These are phyloP conservation scores for Eurytoma californica DNA, from an alignment of 2,888 invertebrate species.

Conservation along the genomic window DNA sequence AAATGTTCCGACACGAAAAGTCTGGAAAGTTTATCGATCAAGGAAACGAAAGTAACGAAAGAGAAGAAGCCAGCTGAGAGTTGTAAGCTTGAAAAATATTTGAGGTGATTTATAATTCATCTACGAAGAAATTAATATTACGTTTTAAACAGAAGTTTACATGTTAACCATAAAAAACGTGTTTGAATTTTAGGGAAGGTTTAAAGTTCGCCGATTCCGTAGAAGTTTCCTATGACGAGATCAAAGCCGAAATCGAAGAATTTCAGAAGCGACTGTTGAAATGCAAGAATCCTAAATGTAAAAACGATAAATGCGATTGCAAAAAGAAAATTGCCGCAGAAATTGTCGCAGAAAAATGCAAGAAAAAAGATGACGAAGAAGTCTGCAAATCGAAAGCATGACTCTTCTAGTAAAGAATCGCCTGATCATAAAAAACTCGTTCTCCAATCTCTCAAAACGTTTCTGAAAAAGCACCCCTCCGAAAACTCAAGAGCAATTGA, in stretches of 20 bases:
- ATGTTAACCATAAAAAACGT: background rate
- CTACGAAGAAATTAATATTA: background rate
- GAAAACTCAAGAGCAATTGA: no score
- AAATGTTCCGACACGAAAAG: background rate
- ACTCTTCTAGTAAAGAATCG: background rate
- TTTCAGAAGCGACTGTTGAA: slow-evolving; percentile 58
- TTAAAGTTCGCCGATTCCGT: slow-evolving; percentile 57
- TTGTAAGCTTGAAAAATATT: slow-evolving; percentile 41
- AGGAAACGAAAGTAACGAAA: slow-evolving; percentile 6
- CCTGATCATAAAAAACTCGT: background rate
- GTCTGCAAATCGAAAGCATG: background rate
- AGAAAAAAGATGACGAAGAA: background rate
- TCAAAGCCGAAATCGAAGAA: slow-evolving; percentile 61
- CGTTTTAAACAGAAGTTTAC: no score
- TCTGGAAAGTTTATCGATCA: background rate
- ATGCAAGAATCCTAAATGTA: background rate
- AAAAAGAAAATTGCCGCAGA: slow-evolving; percentile 5
- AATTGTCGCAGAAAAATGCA: background rate
- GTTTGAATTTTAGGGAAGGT: slow-evolving; percentile 38
- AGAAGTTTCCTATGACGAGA: slow-evolving; percentile 58
- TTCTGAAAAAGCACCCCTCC: no score
- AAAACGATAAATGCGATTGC: slow-evolving; percentile 30
- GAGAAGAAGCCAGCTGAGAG: background rate
- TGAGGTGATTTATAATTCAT: slow-evolving; percentile 24
- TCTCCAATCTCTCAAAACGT: no score